Percentiles rank a stretch among this genome's conserved stretches.
phyloP scores from a whole-genome alignment of 2,113 vertebrate genomes.

The Eclectus roratus region DNA sequence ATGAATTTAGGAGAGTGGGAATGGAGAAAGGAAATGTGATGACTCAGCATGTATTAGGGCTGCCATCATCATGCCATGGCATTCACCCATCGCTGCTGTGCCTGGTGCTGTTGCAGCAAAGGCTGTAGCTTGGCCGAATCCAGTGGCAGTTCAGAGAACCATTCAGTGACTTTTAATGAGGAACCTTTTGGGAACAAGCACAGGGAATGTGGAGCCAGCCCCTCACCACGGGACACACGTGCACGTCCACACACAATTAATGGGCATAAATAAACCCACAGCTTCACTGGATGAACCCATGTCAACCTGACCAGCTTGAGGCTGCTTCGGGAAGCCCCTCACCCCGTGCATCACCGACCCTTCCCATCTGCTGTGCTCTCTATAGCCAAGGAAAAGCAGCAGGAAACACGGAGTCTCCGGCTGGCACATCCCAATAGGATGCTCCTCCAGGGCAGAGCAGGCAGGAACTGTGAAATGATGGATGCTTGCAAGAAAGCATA shows the following conservation, averaged over 20 bases:
- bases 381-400: not conserved
- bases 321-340: not conserved
- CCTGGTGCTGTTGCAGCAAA: not conserved
- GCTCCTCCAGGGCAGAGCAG: not conserved
- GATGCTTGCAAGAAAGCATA: not conserved
- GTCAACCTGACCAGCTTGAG: not conserved
- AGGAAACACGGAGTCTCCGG: not conserved
- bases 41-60: not conserved
- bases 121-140: not conserved
- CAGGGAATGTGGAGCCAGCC: not conserved
- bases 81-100: rapidly evolving
- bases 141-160: rapidly evolving
- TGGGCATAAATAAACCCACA: rapidly evolving
- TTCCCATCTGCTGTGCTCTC: not conserved
- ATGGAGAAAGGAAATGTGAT: not conserved
- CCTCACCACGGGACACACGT: not conserved
- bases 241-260: not conserved
- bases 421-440: not conserved
- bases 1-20: not conserved
- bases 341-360: too few species aligned
- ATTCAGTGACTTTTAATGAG: rapidly evolving
- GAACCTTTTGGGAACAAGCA: not conserved
- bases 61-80: rapidly evolving
- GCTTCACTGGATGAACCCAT: rapidly evolving
- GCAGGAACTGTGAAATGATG: too few species aligned